Conservation (phyloP, 2,888 invertebrate species). For the Pseudeuparius sepicola region DNA sequence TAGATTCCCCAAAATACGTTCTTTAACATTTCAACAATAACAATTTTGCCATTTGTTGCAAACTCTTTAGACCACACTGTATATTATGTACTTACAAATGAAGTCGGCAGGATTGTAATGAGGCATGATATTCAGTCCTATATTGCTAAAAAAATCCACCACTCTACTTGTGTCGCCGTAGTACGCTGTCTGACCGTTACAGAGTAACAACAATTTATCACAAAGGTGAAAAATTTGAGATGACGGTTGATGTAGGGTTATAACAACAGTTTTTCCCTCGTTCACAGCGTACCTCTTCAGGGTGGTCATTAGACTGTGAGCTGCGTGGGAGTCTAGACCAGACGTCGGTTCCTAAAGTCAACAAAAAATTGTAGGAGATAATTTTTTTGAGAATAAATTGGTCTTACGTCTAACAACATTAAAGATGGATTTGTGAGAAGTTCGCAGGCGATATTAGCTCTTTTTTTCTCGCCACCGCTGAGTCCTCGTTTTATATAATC, state of each 20-base stretch:
- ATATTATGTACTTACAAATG: constrained; percentile 57
- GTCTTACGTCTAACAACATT: constrained; percentile 70
- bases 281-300: constrained; percentile 64
- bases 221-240: constrained; percentile 79
- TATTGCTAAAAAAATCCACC: constrained; percentile 58
- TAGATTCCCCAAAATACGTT: no score
- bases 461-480: constrained; percentile 75
- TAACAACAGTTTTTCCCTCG: constrained; percentile 68
- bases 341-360: constrained; percentile 67
- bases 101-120: constrained; percentile 82
- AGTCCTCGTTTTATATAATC: constrained; percentile 64
- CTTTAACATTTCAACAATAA: no score
- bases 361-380: background rate
- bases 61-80: no score
- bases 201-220: constrained; percentile 60
- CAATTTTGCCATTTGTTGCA: no score
- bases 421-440: constrained; percentile 69
- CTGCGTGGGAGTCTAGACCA: constrained; percentile 71
- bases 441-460: constrained; percentile 75
- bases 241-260: constrained; percentile 75
- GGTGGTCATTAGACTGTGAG: constrained; percentile 61
- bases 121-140: constrained; percentile 61
- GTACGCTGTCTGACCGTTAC: constrained; percentile 65
- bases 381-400: constrained; percentile 1
- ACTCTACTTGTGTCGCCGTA: constrained; percentile 64